phyloP scores from a whole-genome alignment of 2,888 invertebrate species.

The Clunio marinus region DNA sequence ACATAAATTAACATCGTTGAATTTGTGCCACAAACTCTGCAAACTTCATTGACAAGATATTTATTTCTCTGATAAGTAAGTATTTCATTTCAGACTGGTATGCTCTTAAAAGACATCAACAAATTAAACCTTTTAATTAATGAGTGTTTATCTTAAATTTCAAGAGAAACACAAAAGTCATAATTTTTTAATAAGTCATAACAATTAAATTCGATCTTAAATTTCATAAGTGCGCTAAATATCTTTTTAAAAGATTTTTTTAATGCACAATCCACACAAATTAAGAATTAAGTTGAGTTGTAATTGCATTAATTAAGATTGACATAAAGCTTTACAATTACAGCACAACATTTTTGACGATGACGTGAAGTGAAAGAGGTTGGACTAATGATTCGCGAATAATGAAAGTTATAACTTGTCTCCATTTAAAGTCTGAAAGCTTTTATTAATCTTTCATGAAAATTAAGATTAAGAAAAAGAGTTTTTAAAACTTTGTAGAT shows the following conservation, averaged over 20 bases:
- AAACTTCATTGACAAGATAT: no score
- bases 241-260: neutral
- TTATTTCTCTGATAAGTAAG: no score
- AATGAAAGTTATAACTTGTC: conserved; percentile 1
- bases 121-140: no score
- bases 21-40: no score
- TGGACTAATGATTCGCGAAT: neutral
- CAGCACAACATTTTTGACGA: neutral
- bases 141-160: no score
- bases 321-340: conserved; percentile 11
- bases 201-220: neutral
- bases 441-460: conserved; percentile 29
- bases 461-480: neutral
- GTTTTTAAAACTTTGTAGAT: neutral
- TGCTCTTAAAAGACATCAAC: no score
- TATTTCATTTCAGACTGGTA: no score
- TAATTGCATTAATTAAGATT: conserved; percentile 7
- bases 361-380: no score
- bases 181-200: no score
- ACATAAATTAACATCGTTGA: no score
- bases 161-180: no score
- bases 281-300: neutral
- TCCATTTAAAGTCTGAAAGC: conserved; percentile 27
- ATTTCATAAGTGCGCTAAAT: neutral
- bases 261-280: conserved; percentile 3